Evolutionary conservation across 2,888 invertebrate genomes (phyloP).

Genomic region (Corythucha ciliata): DNA sequence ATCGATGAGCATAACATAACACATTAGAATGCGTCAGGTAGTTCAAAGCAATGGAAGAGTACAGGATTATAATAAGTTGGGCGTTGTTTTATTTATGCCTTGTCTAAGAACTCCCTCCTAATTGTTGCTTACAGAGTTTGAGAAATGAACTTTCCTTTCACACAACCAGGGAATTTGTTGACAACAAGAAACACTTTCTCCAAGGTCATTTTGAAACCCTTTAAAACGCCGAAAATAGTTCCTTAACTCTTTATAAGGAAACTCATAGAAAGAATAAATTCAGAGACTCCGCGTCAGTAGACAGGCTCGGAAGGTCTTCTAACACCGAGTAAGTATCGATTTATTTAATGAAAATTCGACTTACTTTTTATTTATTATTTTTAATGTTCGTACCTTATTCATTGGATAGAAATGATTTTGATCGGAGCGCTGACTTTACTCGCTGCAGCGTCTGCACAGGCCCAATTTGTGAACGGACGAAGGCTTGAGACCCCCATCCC

Average conservation of each 20-base stretch:
- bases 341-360: not conserved
- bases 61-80: too few species aligned
- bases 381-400: not conserved
- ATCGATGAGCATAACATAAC: too few species aligned
- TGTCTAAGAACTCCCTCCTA: too few species aligned
- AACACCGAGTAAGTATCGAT: not conserved
- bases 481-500: conserved; percentile 71
- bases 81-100: too few species aligned
- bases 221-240: not conserved
- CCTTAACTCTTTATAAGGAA: not conserved
- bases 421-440: conserved; percentile 17
- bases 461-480: conserved; percentile 67
- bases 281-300: not conserved
- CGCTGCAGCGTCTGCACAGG: conserved; percentile 45
- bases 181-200: conserved; percentile 2
- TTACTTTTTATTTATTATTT: not conserved
- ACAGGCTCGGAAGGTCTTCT: not conserved
- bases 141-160: too few species aligned
- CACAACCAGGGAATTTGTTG: conserved; percentile 11
- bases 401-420: conserved; percentile 9
- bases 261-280: not conserved
- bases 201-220: conserved; percentile 1
- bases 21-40: too few species aligned
- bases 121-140: too few species aligned
- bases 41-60: too few species aligned